phyloP scores from a whole-genome alignment of 2,797 vertebrate species.

The Clarias pachynema region DNA sequence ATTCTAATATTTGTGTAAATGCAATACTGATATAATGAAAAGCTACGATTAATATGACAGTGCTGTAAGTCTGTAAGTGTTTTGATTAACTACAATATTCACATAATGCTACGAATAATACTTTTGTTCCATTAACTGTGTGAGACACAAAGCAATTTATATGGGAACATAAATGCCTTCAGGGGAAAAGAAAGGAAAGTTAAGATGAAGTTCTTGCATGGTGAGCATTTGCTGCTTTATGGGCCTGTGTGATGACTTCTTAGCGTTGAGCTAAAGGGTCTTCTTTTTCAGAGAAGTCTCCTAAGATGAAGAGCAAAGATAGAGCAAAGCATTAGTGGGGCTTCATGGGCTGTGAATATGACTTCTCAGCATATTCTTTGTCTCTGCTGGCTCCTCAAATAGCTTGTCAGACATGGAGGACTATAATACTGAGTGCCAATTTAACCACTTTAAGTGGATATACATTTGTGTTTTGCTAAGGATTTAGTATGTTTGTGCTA shows the following conservation, averaged over 20 bases:
- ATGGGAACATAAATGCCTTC: neutral
- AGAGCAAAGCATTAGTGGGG: neutral
- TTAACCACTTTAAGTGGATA: neutral
- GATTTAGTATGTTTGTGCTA: neutral
- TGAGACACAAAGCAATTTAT: neutral
- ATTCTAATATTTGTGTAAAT: neutral
- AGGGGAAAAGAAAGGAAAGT: neutral
- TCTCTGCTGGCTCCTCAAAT: neutral
- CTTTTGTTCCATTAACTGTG: constrained; percentile 7
- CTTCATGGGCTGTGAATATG: neutral
- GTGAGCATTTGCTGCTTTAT: constrained; percentile 12
- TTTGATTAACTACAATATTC: neutral
- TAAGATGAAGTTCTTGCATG: constrained; percentile 4
- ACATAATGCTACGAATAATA: constrained; percentile 7
- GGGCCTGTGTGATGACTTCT: neutral
- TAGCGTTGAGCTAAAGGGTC: neutral
- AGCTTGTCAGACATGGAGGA: neutral
- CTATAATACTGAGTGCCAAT: neutral
- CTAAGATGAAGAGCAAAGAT: neutral
- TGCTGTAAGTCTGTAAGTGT: neutral
- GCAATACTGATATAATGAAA: neutral
- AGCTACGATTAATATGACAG: neutral
- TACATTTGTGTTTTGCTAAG: neutral
- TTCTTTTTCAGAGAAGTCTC: constrained; percentile 13
- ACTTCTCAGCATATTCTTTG: constrained; percentile 16